Percentiles rank a stretch among this genome's conserved stretches.
phyloP scores from a whole-genome alignment of 1,140 invertebrate genomes.

The Phthorimaea operculella region DNA sequence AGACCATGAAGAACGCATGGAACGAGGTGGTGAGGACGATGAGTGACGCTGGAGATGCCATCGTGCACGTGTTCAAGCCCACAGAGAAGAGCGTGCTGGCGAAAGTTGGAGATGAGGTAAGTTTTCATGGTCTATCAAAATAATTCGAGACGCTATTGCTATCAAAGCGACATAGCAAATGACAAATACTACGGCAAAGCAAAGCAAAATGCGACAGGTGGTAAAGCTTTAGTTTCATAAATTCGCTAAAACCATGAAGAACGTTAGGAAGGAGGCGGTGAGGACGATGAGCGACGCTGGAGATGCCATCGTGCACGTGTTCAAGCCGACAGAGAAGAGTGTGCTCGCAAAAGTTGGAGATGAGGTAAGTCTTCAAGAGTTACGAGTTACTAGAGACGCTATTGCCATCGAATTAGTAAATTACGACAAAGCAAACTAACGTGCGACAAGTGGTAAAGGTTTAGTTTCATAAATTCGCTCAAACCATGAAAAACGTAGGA shows the following conservation, averaged over 20 bases:
- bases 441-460: no score
- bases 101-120: constrained; percentile 47
- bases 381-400: constrained; percentile 30
- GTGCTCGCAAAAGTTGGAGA: constrained; percentile 47
- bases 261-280: constrained; percentile 49
- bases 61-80: constrained; percentile 52
- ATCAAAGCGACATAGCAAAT: no score
- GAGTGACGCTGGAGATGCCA: constrained; percentile 45
- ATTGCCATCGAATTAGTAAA: no score
- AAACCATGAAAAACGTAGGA: constrained; percentile 55
- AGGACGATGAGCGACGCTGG: constrained; percentile 43
- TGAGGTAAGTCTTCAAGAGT: constrained; percentile 27
- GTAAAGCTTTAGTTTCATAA: no score
- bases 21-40: constrained; percentile 46
- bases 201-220: no score
- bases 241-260: constrained; percentile 54
- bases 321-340: constrained; percentile 55
- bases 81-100: constrained; percentile 49
- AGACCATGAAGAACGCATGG: constrained; percentile 54
- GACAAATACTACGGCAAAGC: no score
- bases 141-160: no score
- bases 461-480: no score
- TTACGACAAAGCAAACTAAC: no score
- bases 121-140: constrained; percentile 24
- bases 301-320: constrained; percentile 50